Evolutionary conservation across 1,140 invertebrate genomes (phyloP).

Genomic region (Aphis gossypii): DNA sequence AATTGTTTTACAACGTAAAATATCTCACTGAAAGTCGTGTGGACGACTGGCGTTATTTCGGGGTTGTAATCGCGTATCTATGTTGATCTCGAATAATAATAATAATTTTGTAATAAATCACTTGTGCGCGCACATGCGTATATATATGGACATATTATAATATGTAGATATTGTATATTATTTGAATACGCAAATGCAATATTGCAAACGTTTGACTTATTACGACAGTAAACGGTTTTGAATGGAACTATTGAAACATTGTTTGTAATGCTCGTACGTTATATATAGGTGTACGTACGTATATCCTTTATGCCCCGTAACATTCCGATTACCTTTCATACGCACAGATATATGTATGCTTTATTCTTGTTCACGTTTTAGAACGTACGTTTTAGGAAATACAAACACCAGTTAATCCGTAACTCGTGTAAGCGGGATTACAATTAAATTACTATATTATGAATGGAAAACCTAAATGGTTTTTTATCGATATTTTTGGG

Average conservation of each 20-base stretch:
- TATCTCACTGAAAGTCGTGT: neutral
- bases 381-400: neutral
- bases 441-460: neutral
- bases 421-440: neutral
- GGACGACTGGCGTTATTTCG: neutral
- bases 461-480: slow-evolving; percentile 7
- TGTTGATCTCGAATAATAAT: neutral
- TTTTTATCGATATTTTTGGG: neutral
- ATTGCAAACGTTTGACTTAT: slow-evolving; percentile 17
- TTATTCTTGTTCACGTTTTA: neutral
- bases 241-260: neutral
- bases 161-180: neutral
- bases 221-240: neutral
- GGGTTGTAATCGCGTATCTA: neutral
- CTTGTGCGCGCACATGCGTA: neutral
- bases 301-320: neutral
- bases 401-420: neutral
- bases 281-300: neutral
- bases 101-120: slow-evolving; percentile 20
- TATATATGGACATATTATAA: neutral
- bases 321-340: slow-evolving; percentile 6
- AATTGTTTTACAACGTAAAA: neutral
- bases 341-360: neutral
- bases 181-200: slow-evolving; percentile 1
- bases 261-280: neutral